Evolutionary conservation across 2,113 vertebrate genomes (phyloP).

Genomic region (Blennius ocellaris): DNA sequence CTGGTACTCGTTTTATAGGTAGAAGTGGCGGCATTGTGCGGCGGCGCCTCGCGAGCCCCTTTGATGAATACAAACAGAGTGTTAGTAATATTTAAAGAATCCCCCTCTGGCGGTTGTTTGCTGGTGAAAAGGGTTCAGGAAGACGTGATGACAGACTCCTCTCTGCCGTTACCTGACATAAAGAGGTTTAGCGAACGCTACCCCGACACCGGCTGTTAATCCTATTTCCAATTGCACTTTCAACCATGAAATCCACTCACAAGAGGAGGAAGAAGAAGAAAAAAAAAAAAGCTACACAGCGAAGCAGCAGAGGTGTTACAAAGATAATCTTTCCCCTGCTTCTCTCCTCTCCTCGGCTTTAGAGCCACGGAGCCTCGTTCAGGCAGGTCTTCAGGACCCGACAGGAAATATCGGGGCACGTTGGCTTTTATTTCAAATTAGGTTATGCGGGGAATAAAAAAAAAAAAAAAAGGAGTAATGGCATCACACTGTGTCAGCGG

Average conservation of each 20-base stretch:
- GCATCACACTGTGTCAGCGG: conserved; percentile 42
- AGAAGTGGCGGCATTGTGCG: conserved; percentile 46
- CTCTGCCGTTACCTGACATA: conserved; percentile 71
- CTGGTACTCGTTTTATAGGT: conserved; percentile 45
- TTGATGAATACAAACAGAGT: conserved; percentile 72
- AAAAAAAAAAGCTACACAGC: conserved; percentile 53
- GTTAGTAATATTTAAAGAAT: conserved; percentile 71
- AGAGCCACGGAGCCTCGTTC: conserved; percentile 66
- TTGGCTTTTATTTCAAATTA: conserved; percentile 30
- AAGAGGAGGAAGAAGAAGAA: conserved; percentile 58
- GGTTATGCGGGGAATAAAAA: conserved; percentile 37
- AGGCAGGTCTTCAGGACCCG: conserved; percentile 24
- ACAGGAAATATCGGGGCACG: not conserved
- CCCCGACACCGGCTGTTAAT: conserved; percentile 77
- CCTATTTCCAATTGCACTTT: conserved; percentile 78
- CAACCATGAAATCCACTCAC: conserved; percentile 80
- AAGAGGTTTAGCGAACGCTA: conserved; percentile 76
- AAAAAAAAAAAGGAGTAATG: conserved; percentile 22
- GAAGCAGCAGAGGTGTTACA: conserved; percentile 73
- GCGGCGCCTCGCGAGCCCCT: conserved; percentile 53
- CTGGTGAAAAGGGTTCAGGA: conserved; percentile 61
- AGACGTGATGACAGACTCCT: conserved; percentile 72
- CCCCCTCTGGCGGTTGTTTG: conserved; percentile 49
- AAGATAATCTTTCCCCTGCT: conserved; percentile 77
- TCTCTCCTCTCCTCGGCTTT: conserved; percentile 60